These are phyloP conservation scores for Graptemys geographica DNA, from an alignment of 2,797 vertebrate genomes.

Conservation along the genomic window DNA sequence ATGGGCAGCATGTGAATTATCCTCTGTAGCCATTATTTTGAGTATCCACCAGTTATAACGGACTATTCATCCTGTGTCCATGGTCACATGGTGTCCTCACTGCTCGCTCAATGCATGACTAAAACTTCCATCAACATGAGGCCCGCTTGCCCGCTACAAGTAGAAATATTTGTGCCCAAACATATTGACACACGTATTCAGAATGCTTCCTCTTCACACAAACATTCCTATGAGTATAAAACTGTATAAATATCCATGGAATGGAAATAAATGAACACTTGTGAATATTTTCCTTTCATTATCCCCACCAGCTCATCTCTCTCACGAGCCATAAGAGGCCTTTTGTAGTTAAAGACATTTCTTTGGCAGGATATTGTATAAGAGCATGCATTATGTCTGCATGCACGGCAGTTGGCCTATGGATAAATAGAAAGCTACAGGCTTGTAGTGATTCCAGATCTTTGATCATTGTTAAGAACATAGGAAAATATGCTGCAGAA, in stretches of 20 bases:
- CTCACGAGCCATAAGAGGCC: neutral
- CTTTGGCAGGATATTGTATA: neutral
- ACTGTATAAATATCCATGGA: neutral
- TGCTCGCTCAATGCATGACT: neutral
- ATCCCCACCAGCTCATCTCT: neutral
- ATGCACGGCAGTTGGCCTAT: neutral
- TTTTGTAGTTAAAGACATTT: neutral
- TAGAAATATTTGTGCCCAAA: neutral
- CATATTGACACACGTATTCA: neutral
- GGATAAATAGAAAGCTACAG: conserved; percentile 12
- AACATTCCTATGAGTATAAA: neutral
- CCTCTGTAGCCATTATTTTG: neutral
- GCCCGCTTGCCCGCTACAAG: neutral
- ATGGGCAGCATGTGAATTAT: neutral
- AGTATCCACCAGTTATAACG: neutral
- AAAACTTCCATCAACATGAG: neutral
- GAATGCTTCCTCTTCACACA: neutral
- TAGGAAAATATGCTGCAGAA: neutral
- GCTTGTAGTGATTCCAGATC: neutral
- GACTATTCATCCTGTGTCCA: neutral
- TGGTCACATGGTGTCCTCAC: neutral
- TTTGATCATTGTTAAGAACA: conserved; percentile 13
- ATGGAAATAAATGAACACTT: neutral
- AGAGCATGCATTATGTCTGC: neutral
- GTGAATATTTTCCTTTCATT: neutral